A percentile compares a stretch with the other conserved stretches of the same genome.
phyloP scores from a whole-genome alignment of 2,888 invertebrate species.

The Zygaena filipendulae region DNA sequence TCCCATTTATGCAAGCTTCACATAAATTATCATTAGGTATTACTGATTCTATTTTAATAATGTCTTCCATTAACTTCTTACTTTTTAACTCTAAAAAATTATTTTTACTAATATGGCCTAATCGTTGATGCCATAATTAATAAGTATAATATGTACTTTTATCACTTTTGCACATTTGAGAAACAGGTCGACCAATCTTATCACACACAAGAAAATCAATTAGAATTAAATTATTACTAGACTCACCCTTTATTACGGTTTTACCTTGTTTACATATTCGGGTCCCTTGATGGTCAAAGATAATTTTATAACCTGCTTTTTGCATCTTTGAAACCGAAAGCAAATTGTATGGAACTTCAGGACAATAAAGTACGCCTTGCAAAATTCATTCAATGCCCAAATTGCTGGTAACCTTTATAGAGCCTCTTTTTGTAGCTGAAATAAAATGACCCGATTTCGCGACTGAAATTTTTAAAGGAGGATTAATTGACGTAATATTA shows the following conservation, averaged over 20 bases:
- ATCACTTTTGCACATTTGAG: constrained; percentile 14
- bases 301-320: no score
- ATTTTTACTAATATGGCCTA: constrained; percentile 21
- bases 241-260: no score
- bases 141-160: constrained; percentile 17
- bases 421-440: no score
- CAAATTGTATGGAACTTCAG: no score
- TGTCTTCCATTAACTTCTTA: constrained; percentile 14
- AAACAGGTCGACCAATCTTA: constrained; percentile 7
- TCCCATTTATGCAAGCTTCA: constrained; percentile 29
- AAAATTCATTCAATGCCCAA: no score
- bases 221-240: constrained; percentile 13
- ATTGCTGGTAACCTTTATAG: no score
- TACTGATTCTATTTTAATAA: constrained; percentile 8
- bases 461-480: no score
- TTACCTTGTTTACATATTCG: constrained; percentile 10
- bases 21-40: constrained; percentile 20
- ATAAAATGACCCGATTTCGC: no score
- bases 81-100: constrained; percentile 18
- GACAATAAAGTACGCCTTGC: no score
- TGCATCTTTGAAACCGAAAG: no score
- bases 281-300: constrained; percentile 22
- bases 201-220: constrained; percentile 9
- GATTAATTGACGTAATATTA: no score
- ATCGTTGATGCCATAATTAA: constrained; percentile 22